Conservation (phyloP, 1,140 invertebrate genomes). For the Leptopilina clavipes region DNA sequence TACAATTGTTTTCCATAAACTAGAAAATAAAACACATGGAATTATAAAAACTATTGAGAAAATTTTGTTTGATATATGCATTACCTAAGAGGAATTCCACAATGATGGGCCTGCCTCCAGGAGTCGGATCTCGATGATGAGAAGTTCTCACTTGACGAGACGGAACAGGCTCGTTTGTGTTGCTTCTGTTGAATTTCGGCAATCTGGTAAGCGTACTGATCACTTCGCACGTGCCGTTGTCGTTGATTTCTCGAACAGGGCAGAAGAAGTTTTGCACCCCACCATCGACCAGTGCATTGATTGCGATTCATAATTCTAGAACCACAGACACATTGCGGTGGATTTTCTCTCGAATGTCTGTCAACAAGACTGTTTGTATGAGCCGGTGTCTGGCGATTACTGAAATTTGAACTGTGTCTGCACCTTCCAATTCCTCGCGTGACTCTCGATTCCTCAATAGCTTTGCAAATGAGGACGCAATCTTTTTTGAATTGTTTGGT, state of each 20-base stretch:
- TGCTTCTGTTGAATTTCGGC: slow-evolving; percentile 85
- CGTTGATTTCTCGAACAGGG: slow-evolving; percentile 63
- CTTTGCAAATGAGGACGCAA: slow-evolving; percentile 95
- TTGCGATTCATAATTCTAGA: slow-evolving; percentile 77
- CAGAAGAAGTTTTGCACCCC: slow-evolving; percentile 62
- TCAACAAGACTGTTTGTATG: slow-evolving; percentile 91
- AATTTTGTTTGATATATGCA: too few relatives aligned
- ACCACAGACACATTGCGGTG: slow-evolving; percentile 81
- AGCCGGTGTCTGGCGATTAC: slow-evolving; percentile 89
- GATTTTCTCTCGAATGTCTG: slow-evolving; percentile 83
- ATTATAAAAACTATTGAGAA: background rate
- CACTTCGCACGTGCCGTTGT: slow-evolving; percentile 74
- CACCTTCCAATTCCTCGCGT: slow-evolving; percentile 90
- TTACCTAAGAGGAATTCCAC: slow-evolving; percentile 81
- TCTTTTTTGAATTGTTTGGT: slow-evolving; percentile 99
- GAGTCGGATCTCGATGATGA: slow-evolving; percentile 89
- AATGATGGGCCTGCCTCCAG: slow-evolving; percentile 84
- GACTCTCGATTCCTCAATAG: slow-evolving; percentile 93
- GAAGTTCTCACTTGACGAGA: slow-evolving; percentile 92
- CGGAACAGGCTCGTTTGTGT: slow-evolving; percentile 85
- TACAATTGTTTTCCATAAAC: too few relatives aligned
- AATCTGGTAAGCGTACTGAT: slow-evolving; percentile 87
- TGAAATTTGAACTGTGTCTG: slow-evolving; percentile 90
- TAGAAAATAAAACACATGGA: background rate
- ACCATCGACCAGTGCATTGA: slow-evolving; percentile 57